Percentiles rank a stretch among this genome's conserved stretches.
These are phyloP conservation scores for Melanotaenia trifasciata DNA, from an alignment of 2,797 vertebrate genomes.

Conservation along the genomic window DNA sequence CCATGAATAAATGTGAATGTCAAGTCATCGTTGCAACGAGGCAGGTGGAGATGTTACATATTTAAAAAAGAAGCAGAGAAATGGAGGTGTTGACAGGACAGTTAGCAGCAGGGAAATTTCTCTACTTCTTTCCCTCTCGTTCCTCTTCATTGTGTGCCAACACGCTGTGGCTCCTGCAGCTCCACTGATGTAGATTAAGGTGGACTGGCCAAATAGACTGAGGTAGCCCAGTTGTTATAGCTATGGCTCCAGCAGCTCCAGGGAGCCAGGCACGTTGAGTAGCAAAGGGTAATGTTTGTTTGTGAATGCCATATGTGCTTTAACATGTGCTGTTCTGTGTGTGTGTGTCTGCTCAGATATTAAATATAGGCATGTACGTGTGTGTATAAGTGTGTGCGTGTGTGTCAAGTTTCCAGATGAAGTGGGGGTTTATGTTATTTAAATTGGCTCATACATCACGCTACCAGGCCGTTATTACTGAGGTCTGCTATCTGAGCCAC, in stretches of 20 bases:
- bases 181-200: constrained; percentile 64
- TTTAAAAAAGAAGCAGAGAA: constrained; percentile 13
- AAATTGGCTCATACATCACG: constrained; percentile 72
- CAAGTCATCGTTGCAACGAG: background rate
- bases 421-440: constrained; percentile 64
- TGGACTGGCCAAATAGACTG: constrained; percentile 67
- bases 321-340: constrained; percentile 13
- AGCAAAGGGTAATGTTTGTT: constrained; percentile 49
- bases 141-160: constrained; percentile 43
- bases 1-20: too few relatives aligned
- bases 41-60: constrained; percentile 13
- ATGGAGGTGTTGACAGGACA: constrained; percentile 30
- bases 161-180: constrained; percentile 52
- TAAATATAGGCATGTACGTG: constrained; percentile 13
- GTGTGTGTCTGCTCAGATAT: constrained; percentile 12
- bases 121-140: constrained; percentile 13
- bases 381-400: constrained; percentile 28
- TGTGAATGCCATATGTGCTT: constrained; percentile 52
- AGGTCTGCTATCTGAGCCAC: constrained; percentile 68
- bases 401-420: constrained; percentile 59
- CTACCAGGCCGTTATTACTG: constrained; percentile 66
- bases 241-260: constrained; percentile 50
- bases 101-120: constrained; percentile 32
- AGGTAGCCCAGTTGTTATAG: constrained; percentile 69
- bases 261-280: constrained; percentile 45